Conservation (phyloP, 2,797 vertebrate genomes). For the Gallirallus australis region DNA sequence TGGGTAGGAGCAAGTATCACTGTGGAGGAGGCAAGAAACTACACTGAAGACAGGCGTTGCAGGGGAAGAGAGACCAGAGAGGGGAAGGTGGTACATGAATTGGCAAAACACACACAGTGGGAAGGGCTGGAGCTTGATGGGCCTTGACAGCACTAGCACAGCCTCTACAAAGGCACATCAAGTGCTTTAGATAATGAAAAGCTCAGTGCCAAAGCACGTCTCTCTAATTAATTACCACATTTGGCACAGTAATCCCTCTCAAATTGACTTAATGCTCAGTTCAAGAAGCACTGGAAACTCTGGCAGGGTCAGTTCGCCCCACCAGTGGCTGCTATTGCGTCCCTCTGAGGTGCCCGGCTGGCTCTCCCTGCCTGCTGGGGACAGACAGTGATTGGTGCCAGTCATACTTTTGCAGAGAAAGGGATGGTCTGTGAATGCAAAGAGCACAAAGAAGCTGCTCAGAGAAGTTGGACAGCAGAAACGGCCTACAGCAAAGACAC, state of each 20-base stretch:
- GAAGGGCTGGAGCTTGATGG: not conserved
- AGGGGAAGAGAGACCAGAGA: not conserved
- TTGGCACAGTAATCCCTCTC: not conserved
- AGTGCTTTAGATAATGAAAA: not conserved
- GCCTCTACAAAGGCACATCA: rapidly evolving
- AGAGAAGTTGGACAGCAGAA: not conserved
- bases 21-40: not conserved
- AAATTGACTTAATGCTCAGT: constrained; percentile 9
- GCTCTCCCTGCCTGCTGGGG: not conserved
- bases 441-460: not conserved
- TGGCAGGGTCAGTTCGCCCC: rapidly evolving
- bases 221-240: constrained; percentile 22
- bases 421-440: not conserved
- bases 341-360: not conserved
- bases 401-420: rapidly evolving
- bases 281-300: not conserved
- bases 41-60: not conserved
- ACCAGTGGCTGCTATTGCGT: rapidly evolving
- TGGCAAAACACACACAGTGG: not conserved
- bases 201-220: not conserved
- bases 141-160: not conserved
- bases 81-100: not conserved
- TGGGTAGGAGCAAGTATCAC: not conserved
- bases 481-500: not conserved
- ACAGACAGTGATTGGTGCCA: rapidly evolving